Percentiles rank a stretch among this genome's conserved stretches.
Conservation (phyloP, 1,140 invertebrate species). For the Chironomus tepperi region DNA sequence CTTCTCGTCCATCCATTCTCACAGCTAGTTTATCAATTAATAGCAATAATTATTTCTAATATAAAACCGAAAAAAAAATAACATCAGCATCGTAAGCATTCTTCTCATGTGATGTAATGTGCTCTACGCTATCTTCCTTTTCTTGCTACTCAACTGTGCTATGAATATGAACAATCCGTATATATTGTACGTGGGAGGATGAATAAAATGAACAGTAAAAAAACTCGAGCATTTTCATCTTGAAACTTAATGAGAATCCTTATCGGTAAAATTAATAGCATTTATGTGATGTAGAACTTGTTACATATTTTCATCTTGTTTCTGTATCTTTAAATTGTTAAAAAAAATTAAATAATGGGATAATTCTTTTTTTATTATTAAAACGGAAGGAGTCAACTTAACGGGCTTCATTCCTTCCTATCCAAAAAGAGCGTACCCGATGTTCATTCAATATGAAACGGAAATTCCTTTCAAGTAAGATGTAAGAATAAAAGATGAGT, state of each 20-base stretch:
- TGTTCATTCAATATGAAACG: background rate
- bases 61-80: background rate
- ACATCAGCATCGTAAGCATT: background rate
- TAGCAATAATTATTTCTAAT: constrained; percentile 20
- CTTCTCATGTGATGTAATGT: background rate
- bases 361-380: no score
- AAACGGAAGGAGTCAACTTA: background rate
- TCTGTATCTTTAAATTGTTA: background rate
- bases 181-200: background rate
- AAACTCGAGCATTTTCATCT: background rate
- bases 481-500: background rate
- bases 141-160: background rate
- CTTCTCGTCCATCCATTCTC: background rate
- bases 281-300: constrained; percentile 7
- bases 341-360: background rate
- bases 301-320: background rate
- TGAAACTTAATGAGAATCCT: background rate
- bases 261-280: constrained; percentile 13
- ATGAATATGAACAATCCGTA: no score
- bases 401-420: background rate
- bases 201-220: background rate
- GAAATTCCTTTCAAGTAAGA: constrained; percentile 17
- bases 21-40: constrained; percentile 23
- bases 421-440: no score
- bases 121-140: background rate